These are phyloP conservation scores for Pachymerium ferrugineum DNA, from an alignment of 2,888 invertebrate species.

Conservation along the genomic window DNA sequence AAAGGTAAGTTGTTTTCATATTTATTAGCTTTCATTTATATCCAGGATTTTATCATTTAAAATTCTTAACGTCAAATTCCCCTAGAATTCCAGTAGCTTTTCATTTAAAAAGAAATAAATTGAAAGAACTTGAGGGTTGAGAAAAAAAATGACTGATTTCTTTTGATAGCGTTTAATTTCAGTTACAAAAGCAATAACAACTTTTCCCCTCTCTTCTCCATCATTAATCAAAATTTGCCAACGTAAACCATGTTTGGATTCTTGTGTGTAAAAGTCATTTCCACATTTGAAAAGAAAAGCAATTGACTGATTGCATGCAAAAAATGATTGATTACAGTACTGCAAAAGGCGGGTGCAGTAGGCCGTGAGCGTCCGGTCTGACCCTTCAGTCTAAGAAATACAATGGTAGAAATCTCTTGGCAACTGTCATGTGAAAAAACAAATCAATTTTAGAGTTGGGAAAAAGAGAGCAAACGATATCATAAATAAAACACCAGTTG, in stretches of 20 bases:
- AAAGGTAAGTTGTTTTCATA: no score
- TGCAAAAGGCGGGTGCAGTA: neutral
- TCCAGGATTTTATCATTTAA: no score
- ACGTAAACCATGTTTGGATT: neutral
- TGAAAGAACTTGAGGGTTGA: neutral
- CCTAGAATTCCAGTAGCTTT: neutral
- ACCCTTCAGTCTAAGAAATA: neutral
- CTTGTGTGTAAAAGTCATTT: neutral
- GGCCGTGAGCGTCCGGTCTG: conserved; percentile 1
- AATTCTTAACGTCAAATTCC: no score
- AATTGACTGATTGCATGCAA: conserved; percentile 8
- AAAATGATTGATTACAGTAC: neutral
- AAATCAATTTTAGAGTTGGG: neutral
- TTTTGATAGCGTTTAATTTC: neutral
- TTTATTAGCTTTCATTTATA: no score
- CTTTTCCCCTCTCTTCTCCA: neutral
- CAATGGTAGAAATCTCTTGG: neutral
- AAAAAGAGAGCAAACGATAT: neutral
- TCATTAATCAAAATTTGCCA: conserved; percentile 9
- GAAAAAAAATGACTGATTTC: neutral
- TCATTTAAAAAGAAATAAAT: neutral
- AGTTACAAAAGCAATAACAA: neutral
- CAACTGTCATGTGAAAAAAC: neutral
- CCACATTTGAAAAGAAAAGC: neutral
- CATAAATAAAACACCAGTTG: neutral